Evolutionary conservation across 2,888 invertebrate genomes (phyloP).

Genomic region (Choristoneura rosaceana): DNA sequence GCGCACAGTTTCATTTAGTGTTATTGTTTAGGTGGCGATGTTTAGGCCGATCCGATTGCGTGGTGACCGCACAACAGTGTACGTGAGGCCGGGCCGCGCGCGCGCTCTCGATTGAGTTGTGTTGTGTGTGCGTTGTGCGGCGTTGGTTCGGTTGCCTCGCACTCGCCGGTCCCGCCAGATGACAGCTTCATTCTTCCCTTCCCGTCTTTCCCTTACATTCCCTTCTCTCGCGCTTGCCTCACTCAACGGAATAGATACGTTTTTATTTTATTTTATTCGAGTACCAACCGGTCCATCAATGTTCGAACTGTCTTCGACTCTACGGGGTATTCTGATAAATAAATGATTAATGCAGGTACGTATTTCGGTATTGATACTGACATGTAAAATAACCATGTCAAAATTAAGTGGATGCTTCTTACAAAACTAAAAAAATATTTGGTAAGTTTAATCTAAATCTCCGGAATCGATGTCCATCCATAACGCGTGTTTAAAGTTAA

Average conservation of each 20-base stretch:
- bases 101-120: constrained; percentile 64
- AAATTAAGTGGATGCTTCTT: constrained; percentile 16
- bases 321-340: constrained; percentile 56
- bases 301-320: constrained; percentile 61
- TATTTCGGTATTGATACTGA: constrained; percentile 31
- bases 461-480: too few species aligned
- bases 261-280: constrained; percentile 72
- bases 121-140: constrained; percentile 34
- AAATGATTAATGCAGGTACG: constrained; percentile 50
- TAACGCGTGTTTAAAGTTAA: too few species aligned
- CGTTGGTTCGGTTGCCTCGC: constrained; percentile 41
- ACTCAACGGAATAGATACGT: constrained; percentile 70
- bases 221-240: constrained; percentile 45
- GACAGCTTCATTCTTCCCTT: constrained; percentile 74
- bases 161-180: constrained; percentile 60
- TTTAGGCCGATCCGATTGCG: constrained; percentile 11
- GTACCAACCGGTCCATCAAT: constrained; percentile 59
- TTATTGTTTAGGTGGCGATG: constrained; percentile 41
- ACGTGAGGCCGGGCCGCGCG: constrained; percentile 60
- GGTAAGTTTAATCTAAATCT: constrained; percentile 20
- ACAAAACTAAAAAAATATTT: neutral
- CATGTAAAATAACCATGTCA: constrained; percentile 11
- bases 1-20: constrained; percentile 50
- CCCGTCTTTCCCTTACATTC: constrained; percentile 59
- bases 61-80: constrained; percentile 47